Evolutionary conservation across 2,888 invertebrate species (phyloP).

Genomic region (Sphecodes monilicornis): DNA sequence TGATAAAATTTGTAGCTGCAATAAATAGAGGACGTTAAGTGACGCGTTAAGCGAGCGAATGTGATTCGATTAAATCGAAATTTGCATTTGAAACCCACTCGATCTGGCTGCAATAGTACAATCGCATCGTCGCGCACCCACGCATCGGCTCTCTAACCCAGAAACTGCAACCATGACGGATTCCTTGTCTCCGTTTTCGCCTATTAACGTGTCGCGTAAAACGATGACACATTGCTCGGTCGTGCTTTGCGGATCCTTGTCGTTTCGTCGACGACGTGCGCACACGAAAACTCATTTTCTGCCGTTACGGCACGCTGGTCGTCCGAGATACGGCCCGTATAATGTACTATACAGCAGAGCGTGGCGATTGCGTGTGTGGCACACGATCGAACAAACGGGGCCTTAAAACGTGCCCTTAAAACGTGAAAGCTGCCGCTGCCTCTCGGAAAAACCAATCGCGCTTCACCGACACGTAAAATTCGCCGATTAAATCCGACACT

Average conservation of each 20-base stretch:
- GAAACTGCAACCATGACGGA: slow-evolving; percentile 45
- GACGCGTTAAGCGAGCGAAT: neutral
- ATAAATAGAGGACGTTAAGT: neutral
- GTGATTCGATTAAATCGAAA: neutral
- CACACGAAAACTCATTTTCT: slow-evolving; percentile 28
- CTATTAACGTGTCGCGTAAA: slow-evolving; percentile 39
- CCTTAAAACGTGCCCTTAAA: slow-evolving; percentile 35
- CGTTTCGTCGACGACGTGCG: neutral
- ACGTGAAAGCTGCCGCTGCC: neutral
- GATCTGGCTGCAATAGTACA: neutral
- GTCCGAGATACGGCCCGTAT: neutral
- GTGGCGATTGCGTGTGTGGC: neutral
- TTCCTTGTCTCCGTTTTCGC: slow-evolving; percentile 49
- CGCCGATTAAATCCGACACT: neutral
- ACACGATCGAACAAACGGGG: neutral
- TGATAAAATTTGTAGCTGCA: neutral
- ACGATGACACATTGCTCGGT: slow-evolving; percentile 39
- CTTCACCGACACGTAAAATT: neutral
- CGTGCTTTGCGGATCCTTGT: slow-evolving; percentile 1
- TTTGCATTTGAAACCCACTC: neutral
- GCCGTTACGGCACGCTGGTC: neutral
- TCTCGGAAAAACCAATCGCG: neutral
- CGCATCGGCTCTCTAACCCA: slow-evolving; percentile 20
- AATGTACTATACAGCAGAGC: neutral
- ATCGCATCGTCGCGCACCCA: neutral